A percentile compares a stretch with the other conserved stretches of the same genome.
These are phyloP conservation scores for Odontomachus brunneus DNA, from an alignment of 1,140 invertebrate species.

Conservation along the genomic window DNA sequence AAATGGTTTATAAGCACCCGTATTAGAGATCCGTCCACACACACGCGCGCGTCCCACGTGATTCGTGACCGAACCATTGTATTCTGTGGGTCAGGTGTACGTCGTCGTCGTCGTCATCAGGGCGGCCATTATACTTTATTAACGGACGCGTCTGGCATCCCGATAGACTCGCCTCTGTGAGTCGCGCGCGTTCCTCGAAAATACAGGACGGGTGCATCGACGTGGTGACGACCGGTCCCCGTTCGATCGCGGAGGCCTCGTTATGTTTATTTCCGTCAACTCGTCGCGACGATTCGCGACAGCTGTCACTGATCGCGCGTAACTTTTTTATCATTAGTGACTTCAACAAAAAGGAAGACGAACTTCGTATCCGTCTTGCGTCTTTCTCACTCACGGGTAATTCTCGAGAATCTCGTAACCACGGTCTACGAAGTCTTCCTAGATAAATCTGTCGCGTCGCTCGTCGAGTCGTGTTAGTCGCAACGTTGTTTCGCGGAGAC, in stretches of 20 bases:
- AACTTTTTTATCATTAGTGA: neutral
- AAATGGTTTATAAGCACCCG: conserved; percentile 61
- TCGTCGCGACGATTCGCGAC: conserved; percentile 40
- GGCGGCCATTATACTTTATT: conserved; percentile 77
- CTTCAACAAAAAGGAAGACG: too few species aligned
- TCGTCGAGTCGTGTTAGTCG: too few species aligned
- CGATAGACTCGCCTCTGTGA: conserved; percentile 69
- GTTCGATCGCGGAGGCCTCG: neutral
- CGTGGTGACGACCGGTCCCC: conserved; percentile 32
- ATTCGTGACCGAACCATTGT: conserved; percentile 67
- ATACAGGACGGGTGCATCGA: conserved; percentile 64
- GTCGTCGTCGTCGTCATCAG: conserved; percentile 31
- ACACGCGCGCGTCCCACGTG: conserved; percentile 54
- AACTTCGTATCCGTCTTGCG: too few species aligned
- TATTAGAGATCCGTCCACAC: conserved; percentile 58
- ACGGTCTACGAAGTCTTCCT: too few species aligned
- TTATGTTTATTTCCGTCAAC: conserved; percentile 53
- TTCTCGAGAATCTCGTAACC: neutral
- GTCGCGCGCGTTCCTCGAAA: conserved; percentile 57
- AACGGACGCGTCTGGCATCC: conserved; percentile 75
- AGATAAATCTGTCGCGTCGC: too few species aligned
- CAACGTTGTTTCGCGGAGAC: too few species aligned
- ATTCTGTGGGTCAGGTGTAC: conserved; percentile 72
- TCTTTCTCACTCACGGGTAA: neutral
- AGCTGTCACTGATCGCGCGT: conserved; percentile 45